Evolutionary conservation across 1,140 invertebrate species (phyloP).

Genomic region (Drosophila sucinea): DNA sequence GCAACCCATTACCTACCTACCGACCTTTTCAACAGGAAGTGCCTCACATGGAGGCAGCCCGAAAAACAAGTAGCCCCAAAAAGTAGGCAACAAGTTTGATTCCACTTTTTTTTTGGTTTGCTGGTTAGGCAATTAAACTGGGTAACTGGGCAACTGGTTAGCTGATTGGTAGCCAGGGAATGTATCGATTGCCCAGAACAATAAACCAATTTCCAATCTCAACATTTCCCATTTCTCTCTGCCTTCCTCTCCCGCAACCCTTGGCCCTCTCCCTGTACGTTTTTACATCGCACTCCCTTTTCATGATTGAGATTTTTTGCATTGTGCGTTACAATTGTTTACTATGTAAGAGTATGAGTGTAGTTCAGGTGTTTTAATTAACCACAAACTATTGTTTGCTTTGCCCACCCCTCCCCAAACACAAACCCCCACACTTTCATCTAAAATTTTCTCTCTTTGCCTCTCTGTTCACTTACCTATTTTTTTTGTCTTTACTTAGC

Average conservation of each 20-base stretch:
- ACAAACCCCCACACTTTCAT: neutral
- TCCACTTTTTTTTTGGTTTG: neutral
- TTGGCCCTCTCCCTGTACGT: neutral
- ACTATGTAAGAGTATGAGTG: neutral
- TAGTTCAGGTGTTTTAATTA: constrained; percentile 65
- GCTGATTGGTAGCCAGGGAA: constrained; percentile 19
- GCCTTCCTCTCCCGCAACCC: neutral
- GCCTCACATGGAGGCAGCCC: constrained; percentile 32
- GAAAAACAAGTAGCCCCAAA: constrained; percentile 26
- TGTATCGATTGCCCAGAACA: constrained; percentile 49
- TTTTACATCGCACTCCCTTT: constrained; percentile 19
- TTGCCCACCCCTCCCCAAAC: neutral
- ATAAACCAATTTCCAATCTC: constrained; percentile 43
- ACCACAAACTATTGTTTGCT: constrained; percentile 43
- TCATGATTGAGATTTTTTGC: constrained; percentile 22
- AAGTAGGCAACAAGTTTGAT: constrained; percentile 65
- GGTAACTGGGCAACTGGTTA: constrained; percentile 27
- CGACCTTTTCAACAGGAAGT: constrained; percentile 1
- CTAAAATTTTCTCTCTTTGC: constrained; percentile 14
- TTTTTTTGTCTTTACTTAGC: constrained; percentile 4
- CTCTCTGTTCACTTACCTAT: constrained; percentile 8
- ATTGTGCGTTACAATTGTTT: constrained; percentile 42
- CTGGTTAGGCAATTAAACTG: neutral
- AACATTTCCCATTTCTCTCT: constrained; percentile 7
- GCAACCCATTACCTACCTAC: neutral